A percentile compares a stretch with the other conserved stretches of the same genome.
phyloP scores from a whole-genome alignment of 2,888 invertebrate species.

The Elmis aenea region DNA sequence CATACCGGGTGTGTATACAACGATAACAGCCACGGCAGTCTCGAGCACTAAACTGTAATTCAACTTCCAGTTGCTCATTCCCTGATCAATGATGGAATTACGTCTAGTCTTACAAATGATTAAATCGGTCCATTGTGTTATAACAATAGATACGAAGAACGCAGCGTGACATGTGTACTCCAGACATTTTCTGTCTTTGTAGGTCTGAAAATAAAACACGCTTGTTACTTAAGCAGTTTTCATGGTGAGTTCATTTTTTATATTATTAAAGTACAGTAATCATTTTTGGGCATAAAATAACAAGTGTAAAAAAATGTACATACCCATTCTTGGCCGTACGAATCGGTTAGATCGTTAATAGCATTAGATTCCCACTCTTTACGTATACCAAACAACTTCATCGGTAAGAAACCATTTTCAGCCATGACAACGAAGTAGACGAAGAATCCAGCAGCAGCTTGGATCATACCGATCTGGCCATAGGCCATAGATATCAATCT shows the following conservation, averaged over 20 bases:
- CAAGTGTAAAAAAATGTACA: too few relatives aligned
- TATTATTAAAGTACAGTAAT: too few relatives aligned
- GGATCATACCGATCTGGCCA: constrained; percentile 81
- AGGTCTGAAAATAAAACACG: constrained; percentile 62
- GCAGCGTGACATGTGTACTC: constrained; percentile 98
- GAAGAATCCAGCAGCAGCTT: constrained; percentile 75
- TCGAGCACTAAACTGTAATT: constrained; percentile 94
- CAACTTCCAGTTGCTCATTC: constrained; percentile 96
- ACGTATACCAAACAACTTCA: constrained; percentile 51
- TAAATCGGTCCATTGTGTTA: constrained; percentile 98
- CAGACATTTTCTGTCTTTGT: constrained; percentile 89
- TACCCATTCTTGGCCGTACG: constrained; percentile 63
- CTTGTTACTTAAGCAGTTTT: too few relatives aligned
- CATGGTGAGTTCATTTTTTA: too few relatives aligned
- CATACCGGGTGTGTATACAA: constrained; percentile 96
- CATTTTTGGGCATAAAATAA: too few relatives aligned
- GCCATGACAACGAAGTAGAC: constrained; percentile 76
- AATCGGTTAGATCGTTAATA: constrained; percentile 61
- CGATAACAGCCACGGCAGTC: constrained; percentile 90
- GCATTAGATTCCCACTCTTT: constrained; percentile 65
- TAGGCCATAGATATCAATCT: constrained; percentile 79
- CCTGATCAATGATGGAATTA: constrained; percentile 94
- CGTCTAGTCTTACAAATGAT: constrained; percentile 97
- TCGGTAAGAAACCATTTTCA: constrained; percentile 71
- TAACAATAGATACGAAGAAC: constrained; percentile 96